Percentiles rank a stretch among this genome's conserved stretches.
Conservation (phyloP, 1,140 invertebrate species). For the Ctenoplectra terminalis region DNA sequence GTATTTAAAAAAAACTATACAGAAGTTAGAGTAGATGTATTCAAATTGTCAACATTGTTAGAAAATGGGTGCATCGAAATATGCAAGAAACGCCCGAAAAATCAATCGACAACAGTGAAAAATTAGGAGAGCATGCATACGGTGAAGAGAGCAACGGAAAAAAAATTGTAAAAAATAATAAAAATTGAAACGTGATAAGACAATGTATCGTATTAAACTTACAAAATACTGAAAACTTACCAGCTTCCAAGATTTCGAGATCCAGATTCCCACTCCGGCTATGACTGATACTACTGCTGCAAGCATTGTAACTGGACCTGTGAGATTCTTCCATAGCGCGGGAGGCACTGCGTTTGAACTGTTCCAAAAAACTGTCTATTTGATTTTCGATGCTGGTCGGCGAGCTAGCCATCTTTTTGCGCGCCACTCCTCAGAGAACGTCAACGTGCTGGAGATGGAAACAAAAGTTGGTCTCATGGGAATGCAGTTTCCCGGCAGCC, state of each 20-base stretch:
- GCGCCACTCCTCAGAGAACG: constrained; percentile 44
- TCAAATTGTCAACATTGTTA: background rate
- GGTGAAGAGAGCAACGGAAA: too few species aligned
- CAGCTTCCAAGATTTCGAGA: constrained; percentile 79
- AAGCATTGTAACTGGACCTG: constrained; percentile 73
- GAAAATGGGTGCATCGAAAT: constrained; percentile 1
- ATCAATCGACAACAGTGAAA: constrained; percentile 36
- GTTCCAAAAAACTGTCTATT: constrained; percentile 91
- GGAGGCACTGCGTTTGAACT: constrained; percentile 89
- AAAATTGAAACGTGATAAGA: background rate
- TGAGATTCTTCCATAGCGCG: constrained; percentile 87
- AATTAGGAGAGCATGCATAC: background rate
- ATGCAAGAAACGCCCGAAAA: constrained; percentile 45
- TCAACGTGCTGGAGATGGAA: constrained; percentile 30
- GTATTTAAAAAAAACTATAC: background rate
- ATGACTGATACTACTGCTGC: constrained; percentile 75
- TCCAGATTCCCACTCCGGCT: constrained; percentile 80
- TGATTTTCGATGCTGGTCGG: constrained; percentile 89
- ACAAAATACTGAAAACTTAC: constrained; percentile 65
- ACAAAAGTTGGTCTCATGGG: constrained; percentile 49
- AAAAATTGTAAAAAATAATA: too few species aligned
- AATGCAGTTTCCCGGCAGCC: background rate
- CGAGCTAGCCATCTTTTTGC: constrained; percentile 85
- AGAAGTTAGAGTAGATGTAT: background rate
- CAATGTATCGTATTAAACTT: background rate